Conservation (phyloP, 2,797 vertebrate genomes). For the Lophius americanus region DNA sequence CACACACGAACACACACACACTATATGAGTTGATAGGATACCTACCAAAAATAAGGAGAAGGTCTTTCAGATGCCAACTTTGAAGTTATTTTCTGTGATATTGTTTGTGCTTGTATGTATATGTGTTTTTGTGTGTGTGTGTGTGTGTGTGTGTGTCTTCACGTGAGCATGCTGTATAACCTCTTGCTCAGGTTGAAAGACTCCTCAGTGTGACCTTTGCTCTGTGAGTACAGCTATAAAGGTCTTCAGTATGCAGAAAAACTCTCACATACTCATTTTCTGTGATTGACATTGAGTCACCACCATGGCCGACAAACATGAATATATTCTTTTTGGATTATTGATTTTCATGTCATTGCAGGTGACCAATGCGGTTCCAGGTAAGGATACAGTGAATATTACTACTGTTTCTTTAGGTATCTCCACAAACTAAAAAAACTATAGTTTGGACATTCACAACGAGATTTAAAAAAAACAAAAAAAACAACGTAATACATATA, state of each 20-base stretch:
- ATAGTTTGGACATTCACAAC: not conserved
- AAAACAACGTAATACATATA: not conserved
- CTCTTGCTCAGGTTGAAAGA: not conserved
- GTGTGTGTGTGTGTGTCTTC: slow-evolving; percentile 1
- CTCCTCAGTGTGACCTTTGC: slow-evolving; percentile 71
- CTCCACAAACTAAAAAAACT: slow-evolving; percentile 3
- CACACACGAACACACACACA: no score
- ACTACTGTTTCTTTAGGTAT: not conserved
- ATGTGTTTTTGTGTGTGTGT: not conserved
- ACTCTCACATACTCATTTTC: not conserved
- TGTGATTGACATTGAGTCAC: not conserved
- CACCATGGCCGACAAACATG: slow-evolving; percentile 61
- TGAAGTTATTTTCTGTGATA: no score
- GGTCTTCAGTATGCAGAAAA: not conserved
- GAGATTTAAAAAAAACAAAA: slow-evolving; percentile 5
- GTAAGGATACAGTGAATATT: slow-evolving; percentile 63
- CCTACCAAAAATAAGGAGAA: no score
- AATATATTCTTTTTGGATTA: slow-evolving; percentile 57
- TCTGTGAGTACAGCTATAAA: slow-evolving; percentile 52
- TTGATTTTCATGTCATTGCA: slow-evolving; percentile 62
- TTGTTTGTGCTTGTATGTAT: not conserved
- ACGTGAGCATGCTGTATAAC: slow-evolving; percentile 2
- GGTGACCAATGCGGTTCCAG: slow-evolving; percentile 46
- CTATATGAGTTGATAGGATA: no score
- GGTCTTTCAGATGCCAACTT: no score